These are phyloP conservation scores for Cactoblastis cactorum DNA, from an alignment of 2,888 invertebrate species.

Conservation along the genomic window DNA sequence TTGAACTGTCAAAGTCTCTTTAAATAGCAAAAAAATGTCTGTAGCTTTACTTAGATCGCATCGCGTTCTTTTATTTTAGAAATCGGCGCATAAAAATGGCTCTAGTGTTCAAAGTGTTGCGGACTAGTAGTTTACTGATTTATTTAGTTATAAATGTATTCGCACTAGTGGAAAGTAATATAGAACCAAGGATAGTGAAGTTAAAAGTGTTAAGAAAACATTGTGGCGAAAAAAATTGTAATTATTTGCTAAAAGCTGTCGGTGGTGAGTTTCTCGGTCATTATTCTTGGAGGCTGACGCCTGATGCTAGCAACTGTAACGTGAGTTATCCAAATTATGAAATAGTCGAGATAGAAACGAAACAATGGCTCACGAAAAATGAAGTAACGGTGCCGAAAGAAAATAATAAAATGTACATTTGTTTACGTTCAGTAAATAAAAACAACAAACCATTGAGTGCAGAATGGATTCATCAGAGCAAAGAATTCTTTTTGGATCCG, in stretches of 20 bases:
- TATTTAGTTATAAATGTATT: conserved; percentile 49
- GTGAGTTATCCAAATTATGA: conserved; percentile 59
- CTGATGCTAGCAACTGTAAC: conserved; percentile 52
- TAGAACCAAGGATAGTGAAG: conserved; percentile 50
- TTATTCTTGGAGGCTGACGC: conserved; percentile 65
- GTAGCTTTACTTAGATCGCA: conserved; percentile 26
- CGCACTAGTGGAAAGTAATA: conserved; percentile 32
- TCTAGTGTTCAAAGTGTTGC: conserved; percentile 49
- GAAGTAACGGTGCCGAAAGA: conserved; percentile 47
- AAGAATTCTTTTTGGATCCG: conserved; percentile 56
- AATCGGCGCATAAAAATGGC: conserved; percentile 55
- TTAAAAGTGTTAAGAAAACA: conserved; percentile 42
- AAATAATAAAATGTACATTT: conserved; percentile 55
- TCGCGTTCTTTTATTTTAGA: conserved; percentile 46
- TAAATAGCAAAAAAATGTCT: conserved; percentile 53
- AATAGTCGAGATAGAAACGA: conserved; percentile 52
- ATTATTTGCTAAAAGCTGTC: conserved; percentile 66
- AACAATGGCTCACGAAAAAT: conserved; percentile 44
- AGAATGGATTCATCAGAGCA: conserved; percentile 77
- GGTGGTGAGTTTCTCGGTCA: conserved; percentile 66
- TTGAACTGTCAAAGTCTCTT: conserved; percentile 61
- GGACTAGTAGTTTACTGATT: conserved; percentile 72
- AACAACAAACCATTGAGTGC: conserved; percentile 48
- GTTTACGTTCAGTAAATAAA: conserved; percentile 43
- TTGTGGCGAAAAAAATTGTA: conserved; percentile 56